Conservation (phyloP, 2,888 invertebrate species). For the Sarcophaga rosellei region DNA sequence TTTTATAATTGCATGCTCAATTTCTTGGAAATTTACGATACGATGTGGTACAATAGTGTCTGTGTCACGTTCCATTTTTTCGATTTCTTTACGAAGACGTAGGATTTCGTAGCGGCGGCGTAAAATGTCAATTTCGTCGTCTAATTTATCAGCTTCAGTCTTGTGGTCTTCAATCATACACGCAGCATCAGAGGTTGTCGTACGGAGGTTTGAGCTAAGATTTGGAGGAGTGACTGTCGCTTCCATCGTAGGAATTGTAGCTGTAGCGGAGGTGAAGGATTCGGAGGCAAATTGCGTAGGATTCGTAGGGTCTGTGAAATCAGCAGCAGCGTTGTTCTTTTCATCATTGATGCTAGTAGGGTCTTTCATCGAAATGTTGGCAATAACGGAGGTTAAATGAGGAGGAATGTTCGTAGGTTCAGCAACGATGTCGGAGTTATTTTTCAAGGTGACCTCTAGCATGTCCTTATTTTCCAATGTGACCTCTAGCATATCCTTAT, state of each 20-base stretch:
- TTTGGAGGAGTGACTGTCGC: not conserved
- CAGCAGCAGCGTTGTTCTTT: not conserved
- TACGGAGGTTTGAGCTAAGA: not conserved
- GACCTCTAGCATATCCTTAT: too few relatives aligned
- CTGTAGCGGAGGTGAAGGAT: not conserved
- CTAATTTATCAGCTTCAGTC: not conserved
- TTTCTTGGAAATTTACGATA: too few relatives aligned
- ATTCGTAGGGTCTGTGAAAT: not conserved
- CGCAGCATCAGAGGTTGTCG: not conserved
- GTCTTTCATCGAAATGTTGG: not conserved
- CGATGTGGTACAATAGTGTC: too few relatives aligned
- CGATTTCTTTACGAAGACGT: conserved; percentile 18
- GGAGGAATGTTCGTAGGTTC: not conserved
- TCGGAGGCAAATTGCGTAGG: too few relatives aligned
- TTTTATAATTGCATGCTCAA: too few relatives aligned
- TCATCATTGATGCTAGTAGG: too few relatives aligned
- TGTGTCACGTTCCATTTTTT: not conserved
- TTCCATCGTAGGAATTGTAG: not conserved
- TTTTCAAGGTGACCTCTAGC: not conserved
- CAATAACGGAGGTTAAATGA: not conserved
- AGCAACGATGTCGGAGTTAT: not conserved
- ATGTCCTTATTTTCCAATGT: too few relatives aligned
- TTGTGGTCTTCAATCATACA: not conserved
- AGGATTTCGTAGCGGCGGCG: conserved; percentile 20
- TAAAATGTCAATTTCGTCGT: conserved; percentile 27